phyloP scores from a whole-genome alignment of 2,888 invertebrate species.

The Tenthredo scrophulariae region DNA sequence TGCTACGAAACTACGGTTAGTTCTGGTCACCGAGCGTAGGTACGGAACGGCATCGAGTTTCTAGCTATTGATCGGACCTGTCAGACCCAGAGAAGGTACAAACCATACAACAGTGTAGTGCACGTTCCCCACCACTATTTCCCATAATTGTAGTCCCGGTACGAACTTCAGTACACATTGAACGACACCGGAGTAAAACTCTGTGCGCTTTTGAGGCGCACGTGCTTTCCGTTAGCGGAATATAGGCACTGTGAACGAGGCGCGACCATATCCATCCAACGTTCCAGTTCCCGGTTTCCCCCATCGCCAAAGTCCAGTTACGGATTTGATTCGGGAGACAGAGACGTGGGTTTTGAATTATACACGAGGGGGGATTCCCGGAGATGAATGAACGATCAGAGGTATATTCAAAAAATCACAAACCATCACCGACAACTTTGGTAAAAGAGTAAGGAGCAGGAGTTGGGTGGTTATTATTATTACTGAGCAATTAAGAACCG shows the following conservation, averaged over 20 bases:
- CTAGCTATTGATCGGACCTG: slow-evolving; percentile 30
- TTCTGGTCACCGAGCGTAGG: background rate
- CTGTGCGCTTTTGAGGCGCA: background rate
- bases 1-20: slow-evolving; percentile 15
- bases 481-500: slow-evolving; percentile 73
- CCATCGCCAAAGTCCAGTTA: slow-evolving; percentile 43
- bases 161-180: background rate
- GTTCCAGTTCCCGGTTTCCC: slow-evolving; percentile 43
- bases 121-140: background rate
- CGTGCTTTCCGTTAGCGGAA: slow-evolving; percentile 24
- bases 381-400: background rate
- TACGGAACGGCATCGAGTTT: slow-evolving; percentile 9
- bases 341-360: no score
- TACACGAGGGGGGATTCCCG: no score
- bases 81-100: background rate
- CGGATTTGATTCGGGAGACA: slow-evolving; percentile 2
- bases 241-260: background rate
- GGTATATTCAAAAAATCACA: background rate
- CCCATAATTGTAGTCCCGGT: background rate
- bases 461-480: slow-evolving; percentile 66
- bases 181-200: background rate
- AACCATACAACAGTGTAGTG: background rate
- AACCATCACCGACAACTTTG: background rate
- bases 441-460: background rate
- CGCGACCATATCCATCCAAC: slow-evolving; percentile 13